Evolutionary conservation across 2,113 vertebrate species (phyloP).

Genomic region (Anguilla rostrata): DNA sequence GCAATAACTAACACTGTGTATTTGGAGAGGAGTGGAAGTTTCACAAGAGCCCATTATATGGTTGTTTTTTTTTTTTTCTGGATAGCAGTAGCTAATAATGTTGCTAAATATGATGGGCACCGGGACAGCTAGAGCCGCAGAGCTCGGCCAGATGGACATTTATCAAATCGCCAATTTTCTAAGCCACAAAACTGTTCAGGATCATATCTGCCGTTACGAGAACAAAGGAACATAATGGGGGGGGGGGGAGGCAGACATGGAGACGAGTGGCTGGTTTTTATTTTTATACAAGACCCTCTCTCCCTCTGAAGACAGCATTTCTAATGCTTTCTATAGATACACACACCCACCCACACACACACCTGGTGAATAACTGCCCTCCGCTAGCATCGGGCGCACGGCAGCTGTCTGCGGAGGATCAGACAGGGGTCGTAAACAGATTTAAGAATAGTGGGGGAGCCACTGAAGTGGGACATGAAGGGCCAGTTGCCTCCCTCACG

Average conservation of each 20-base stretch:
- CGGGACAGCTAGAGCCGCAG: neutral
- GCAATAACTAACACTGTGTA: neutral
- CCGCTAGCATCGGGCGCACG: neutral
- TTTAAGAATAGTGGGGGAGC: slow-evolving; percentile 21
- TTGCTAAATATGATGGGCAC: neutral
- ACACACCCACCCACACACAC: slow-evolving; percentile 3
- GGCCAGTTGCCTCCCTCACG: neutral
- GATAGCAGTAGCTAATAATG: neutral
- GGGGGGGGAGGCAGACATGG: neutral
- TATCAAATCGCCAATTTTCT: neutral
- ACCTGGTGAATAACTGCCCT: neutral
- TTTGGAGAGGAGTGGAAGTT: neutral
- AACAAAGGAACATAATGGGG: neutral
- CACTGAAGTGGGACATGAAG: neutral
- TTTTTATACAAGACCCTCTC: neutral
- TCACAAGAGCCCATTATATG: neutral
- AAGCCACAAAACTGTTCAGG: neutral
- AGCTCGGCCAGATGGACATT: neutral
- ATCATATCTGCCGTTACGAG: neutral
- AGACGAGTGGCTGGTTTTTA: neutral
- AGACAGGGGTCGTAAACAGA: slow-evolving; percentile 20
- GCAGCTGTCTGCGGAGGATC: slow-evolving; percentile 13
- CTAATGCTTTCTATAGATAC: neutral
- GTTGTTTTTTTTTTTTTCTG: neutral
- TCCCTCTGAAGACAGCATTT: neutral